These are phyloP conservation scores for Nipponia nippon DNA, from an alignment of 2,113 vertebrate species.

Conservation along the genomic window DNA sequence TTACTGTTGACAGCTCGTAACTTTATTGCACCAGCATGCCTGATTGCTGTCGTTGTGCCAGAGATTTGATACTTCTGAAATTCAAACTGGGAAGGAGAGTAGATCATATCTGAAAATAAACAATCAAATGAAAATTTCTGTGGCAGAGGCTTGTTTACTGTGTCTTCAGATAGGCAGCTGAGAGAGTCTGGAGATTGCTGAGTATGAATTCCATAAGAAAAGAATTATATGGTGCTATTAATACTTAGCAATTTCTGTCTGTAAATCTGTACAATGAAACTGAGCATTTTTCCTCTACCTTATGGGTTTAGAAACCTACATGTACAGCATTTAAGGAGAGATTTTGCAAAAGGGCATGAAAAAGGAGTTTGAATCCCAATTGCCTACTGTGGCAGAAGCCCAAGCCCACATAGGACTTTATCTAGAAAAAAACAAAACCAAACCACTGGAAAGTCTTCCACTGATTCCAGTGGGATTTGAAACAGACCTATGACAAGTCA, in stretches of 20 bases:
- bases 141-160: background rate
- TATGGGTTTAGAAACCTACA: background rate
- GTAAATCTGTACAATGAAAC: background rate
- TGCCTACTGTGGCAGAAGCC: background rate
- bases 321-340: background rate
- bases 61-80: background rate
- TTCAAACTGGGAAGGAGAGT: background rate
- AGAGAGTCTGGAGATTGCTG: background rate
- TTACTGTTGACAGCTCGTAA: background rate
- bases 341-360: background rate
- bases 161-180: background rate
- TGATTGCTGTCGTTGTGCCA: slow-evolving; percentile 6
- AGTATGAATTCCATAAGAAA: background rate
- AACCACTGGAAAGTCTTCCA: background rate
- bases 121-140: background rate
- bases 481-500: background rate
- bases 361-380: background rate
- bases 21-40: background rate
- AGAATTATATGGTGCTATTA: background rate
- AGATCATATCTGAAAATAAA: slow-evolving; percentile 22
- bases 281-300: background rate
- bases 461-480: background rate
- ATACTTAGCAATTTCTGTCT: background rate
- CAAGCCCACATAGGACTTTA: background rate
- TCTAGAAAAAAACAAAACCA: background rate